Base-by-base conservation (phyloP, 2,888 invertebrate genomes). In the Spialia ferax region DNA sequence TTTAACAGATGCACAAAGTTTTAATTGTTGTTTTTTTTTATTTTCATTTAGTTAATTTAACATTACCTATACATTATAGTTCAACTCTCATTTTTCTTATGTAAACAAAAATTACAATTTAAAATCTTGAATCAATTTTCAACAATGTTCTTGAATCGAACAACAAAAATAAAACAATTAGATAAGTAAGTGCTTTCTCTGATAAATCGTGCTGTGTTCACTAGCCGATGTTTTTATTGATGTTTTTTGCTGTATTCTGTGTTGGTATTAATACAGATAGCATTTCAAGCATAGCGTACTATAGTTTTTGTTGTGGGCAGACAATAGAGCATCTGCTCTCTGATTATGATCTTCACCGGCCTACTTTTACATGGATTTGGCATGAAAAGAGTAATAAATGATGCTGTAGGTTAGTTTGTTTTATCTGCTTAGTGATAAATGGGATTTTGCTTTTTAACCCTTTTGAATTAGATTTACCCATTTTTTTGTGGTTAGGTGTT, bases 231-330 rank as follows among this genome's bases (percentile, higher is more conserved):
- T 65, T 59, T 52, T 55, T 63, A 20, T 38, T 18, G 18, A 56
- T 15, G 32, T 52, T 65, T 65, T 65, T 65, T 64, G 59, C 59
- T 38, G 38, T 59, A 59, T 13, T 50, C 15, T 23, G 57, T 61
- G 50, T 65, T 32, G 35, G 57, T 61, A 52, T 65, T 64, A 64
- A 48, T 52, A 65, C 18, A 59, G 65, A 65, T 57, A 50, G 59
- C 65, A 65, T 65, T 65, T 48, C 57, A 52, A 65, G 50, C 65
- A 65, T 63, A 63, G 48, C 32, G n/a, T 18, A 15, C 10, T 59
- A 38, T 20, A 32, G 38, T 65, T 50, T 59, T 65, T 65, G 15
- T 59, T 52, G 59, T 65, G 38, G 2, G 35, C 18, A 38, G 65
- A 59, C 50, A 23, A 59, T 59, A 38, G 50, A 50, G 23, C 38